These are phyloP conservation scores for Hippasteria phrygiana DNA, from an alignment of 53 echinoderm and acorn worm species.

Conservation along the genomic window DNA sequence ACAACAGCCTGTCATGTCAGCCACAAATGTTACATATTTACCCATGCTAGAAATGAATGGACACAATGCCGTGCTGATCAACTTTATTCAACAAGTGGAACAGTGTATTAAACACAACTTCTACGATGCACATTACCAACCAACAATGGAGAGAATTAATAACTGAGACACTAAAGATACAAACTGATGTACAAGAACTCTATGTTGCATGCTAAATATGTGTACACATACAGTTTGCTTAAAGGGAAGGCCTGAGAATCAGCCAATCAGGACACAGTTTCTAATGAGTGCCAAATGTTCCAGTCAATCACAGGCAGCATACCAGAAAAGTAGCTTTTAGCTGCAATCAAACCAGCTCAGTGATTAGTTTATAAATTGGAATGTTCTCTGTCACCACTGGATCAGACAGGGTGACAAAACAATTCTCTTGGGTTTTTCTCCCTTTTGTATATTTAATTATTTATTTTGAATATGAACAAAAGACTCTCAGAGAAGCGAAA, in stretches of 20 bases:
- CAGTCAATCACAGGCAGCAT: constrained; percentile 34
- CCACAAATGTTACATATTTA: constrained; percentile 23
- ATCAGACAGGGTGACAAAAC: too few relatives aligned
- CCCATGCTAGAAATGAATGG: constrained; percentile 23
- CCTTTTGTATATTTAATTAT: too few relatives aligned
- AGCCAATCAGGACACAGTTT: constrained; percentile 39
- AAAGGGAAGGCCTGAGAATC: constrained; percentile 17
- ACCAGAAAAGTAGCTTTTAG: neutral
- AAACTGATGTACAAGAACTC: neutral
- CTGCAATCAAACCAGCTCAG: neutral
- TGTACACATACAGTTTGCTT: constrained; percentile 21
- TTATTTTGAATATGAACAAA: too few relatives aligned
- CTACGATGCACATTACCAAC: constrained; percentile 30
- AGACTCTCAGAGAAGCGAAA: too few relatives aligned
- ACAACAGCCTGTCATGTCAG: constrained; percentile 8
- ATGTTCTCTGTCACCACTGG: too few relatives aligned
- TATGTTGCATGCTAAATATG: constrained; percentile 34
- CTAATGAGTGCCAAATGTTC: neutral
- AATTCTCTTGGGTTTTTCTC: too few relatives aligned
- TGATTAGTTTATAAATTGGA: neutral
- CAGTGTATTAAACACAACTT: constrained; percentile 4
- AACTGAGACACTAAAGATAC: constrained; percentile 39
- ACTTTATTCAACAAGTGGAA: constrained; percentile 37
- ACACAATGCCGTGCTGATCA: neutral
- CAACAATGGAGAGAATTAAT: constrained; percentile 22